These are phyloP conservation scores for Megalops cyprinoides DNA, from an alignment of 2,797 vertebrate genomes.

Conservation along the genomic window DNA sequence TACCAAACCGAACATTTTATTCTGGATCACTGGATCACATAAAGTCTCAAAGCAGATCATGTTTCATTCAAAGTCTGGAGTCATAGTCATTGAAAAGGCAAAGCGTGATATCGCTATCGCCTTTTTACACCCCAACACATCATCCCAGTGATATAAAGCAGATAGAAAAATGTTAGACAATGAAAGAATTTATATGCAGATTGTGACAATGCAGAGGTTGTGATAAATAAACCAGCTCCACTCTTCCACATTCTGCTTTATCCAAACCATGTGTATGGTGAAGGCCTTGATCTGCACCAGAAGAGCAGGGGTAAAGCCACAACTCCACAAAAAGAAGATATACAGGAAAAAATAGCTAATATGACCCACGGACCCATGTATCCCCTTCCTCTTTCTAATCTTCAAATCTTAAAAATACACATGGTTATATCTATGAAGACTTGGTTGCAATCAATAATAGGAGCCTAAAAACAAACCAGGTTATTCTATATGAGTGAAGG, in stretches of 20 bases:
- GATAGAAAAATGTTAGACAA: no score
- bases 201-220: no score
- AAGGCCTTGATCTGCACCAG: no score
- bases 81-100: no score
- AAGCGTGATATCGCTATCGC: no score
- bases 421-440: conserved; percentile 12
- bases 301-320: background rate
- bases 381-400: background rate
- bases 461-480: background rate
- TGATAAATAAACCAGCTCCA: background rate
- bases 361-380: background rate
- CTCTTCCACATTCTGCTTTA: background rate
- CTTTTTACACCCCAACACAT: no score
- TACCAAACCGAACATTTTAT: no score
- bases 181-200: no score
- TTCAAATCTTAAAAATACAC: background rate
- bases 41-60: no score
- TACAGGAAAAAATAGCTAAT: background rate
- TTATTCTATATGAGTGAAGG: background rate
- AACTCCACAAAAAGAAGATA: background rate
- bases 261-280: background rate
- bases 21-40: no score
- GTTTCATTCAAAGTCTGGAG: no score
- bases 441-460: background rate
- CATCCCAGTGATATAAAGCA: no score